phyloP scores from a whole-genome alignment of 2,113 vertebrate genomes.

The Microcebus lehilahytsara region DNA sequence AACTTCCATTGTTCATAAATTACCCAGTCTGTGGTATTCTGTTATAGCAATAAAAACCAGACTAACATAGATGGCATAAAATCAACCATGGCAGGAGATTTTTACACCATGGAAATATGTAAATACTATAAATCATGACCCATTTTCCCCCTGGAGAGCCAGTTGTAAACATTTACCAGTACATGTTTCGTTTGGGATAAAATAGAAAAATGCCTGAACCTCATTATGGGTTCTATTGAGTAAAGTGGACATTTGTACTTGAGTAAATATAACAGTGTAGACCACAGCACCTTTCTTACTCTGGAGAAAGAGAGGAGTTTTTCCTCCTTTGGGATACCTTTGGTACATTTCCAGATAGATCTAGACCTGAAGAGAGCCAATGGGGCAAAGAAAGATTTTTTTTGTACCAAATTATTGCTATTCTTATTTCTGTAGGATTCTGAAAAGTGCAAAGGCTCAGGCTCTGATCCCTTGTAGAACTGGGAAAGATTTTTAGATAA shows the following conservation, averaged over 20 bases:
- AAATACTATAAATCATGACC: neutral
- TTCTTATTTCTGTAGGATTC: neutral
- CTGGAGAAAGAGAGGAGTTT: neutral
- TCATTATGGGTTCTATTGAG: neutral
- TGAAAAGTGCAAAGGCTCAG: neutral
- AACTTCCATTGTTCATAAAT: neutral
- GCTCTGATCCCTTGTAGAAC: neutral
- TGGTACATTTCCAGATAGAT: neutral
- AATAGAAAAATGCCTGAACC: neutral
- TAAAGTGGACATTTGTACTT: neutral
- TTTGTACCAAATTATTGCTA: neutral
- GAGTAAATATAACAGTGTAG: neutral
- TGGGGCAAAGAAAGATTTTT: neutral
- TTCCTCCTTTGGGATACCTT: neutral
- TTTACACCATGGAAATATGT: neutral
- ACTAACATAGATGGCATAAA: neutral
- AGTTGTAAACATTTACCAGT: neutral
- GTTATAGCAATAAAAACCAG: neutral
- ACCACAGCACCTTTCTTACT: neutral
- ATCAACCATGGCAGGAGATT: neutral
- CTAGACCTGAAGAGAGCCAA: neutral
- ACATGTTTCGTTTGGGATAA: neutral
- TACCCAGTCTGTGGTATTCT: neutral
- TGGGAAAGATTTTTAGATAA: neutral
- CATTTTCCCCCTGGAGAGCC: neutral